A percentile compares a stretch with the other conserved stretches of the same genome.
Conservation (phyloP, 2,797 vertebrate species). For the Naso thynnoides region DNA sequence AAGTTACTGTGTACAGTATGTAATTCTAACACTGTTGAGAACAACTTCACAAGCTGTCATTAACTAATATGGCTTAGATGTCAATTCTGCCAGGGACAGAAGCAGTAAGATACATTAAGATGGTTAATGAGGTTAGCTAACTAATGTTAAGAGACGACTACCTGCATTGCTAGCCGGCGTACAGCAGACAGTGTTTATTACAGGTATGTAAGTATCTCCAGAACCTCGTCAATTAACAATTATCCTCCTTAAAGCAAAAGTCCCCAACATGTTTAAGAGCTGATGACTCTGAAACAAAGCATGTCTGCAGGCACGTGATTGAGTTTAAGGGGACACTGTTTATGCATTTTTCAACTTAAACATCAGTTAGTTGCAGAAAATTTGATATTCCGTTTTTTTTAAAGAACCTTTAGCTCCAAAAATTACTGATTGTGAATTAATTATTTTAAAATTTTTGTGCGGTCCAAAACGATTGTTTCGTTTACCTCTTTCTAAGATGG, state of each 20-base stretch:
- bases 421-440: too few species aligned
- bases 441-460: too few species aligned
- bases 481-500: too few species aligned
- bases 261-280: neutral
- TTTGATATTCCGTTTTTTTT: neutral
- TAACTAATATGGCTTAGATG: slow-evolving; percentile 9
- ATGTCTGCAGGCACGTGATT: neutral
- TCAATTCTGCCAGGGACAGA: neutral
- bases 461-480: too few species aligned
- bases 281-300: neutral
- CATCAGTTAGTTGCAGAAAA: neutral
- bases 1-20: slow-evolving; percentile 1
- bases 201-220: too few species aligned
- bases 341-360: neutral
- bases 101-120: slow-evolving; percentile 1
- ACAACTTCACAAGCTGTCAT: slow-evolving; percentile 11
- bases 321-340: neutral
- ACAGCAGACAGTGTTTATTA: neutral
- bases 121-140: slow-evolving; percentile 1
- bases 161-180: neutral
- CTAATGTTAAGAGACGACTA: neutral
- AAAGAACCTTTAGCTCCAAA: too few species aligned
- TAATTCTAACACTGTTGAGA: slow-evolving; percentile 12
- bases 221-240: neutral
- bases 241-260: neutral